Conservation (phyloP, 2,113 vertebrate genomes). For the Cardinalis cardinalis region DNA sequence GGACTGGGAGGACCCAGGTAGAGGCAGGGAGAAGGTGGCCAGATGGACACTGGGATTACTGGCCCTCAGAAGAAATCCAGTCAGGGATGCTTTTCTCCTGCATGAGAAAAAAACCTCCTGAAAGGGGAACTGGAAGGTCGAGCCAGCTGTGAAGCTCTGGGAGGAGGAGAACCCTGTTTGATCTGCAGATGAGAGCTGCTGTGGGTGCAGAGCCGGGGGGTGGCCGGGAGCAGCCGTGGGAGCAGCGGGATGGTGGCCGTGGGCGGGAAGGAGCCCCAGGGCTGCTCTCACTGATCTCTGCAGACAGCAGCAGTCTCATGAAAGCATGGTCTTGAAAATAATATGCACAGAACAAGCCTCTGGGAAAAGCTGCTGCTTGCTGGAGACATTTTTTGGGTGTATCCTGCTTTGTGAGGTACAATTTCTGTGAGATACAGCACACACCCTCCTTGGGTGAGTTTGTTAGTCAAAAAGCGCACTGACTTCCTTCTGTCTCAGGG, state of each 20-base stretch:
- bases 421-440: constrained; percentile 16
- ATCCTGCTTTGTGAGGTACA: not conserved
- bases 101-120: not conserved
- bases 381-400: not conserved
- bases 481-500: constrained; percentile 27
- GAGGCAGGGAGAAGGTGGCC: not conserved
- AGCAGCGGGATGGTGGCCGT: not conserved
- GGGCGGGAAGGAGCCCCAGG: not conserved
- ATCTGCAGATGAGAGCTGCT: not conserved
- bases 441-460: constrained; percentile 24
- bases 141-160: not conserved
- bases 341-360: not conserved
- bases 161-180: not conserved
- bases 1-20: not conserved
- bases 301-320: not conserved
- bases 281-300: not conserved
- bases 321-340: not conserved
- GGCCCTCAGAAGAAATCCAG: not conserved
- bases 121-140: not conserved
- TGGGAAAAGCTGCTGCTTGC: not conserved
- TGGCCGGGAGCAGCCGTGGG: not conserved
- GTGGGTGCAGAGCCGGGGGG: not conserved
- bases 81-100: not conserved
- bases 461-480: constrained; percentile 31
- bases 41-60: not conserved